Conservation (phyloP, 2,797 vertebrate species). For the Scolopax rusticola region DNA sequence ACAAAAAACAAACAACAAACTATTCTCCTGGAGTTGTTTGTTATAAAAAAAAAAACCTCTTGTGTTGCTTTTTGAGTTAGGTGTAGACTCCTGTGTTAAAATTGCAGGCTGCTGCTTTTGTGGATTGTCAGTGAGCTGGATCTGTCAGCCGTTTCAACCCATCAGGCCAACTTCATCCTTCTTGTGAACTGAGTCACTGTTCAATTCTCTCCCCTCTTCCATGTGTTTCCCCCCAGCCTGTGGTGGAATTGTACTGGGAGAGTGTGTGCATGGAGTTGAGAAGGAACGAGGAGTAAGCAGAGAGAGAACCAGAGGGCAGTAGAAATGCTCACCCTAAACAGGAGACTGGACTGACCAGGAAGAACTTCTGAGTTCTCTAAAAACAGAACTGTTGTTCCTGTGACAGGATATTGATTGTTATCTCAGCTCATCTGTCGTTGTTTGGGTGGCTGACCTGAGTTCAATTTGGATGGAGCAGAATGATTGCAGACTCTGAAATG, state of each 20-base stretch:
- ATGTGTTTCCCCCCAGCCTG: not conserved
- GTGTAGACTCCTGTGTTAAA: not conserved
- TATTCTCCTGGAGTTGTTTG: not conserved
- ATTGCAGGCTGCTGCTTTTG: not conserved
- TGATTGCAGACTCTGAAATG: not conserved
- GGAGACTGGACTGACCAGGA: not conserved
- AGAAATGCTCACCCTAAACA: not conserved
- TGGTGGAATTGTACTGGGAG: not conserved
- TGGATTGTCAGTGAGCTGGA: not conserved
- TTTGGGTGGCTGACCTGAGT: not conserved
- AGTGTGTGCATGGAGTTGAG: rapidly evolving
- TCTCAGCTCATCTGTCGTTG: rapidly evolving
- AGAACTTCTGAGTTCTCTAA: not conserved
- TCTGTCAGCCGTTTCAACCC: not conserved
- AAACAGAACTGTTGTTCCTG: not conserved
- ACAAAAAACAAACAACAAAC: not conserved
- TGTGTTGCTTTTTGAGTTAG: not conserved
- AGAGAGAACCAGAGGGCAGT: not conserved
- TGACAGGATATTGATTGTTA: not conserved
- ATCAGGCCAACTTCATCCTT: not conserved
- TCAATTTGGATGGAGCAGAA: not conserved
- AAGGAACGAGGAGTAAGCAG: not conserved
- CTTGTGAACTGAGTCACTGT: not conserved
- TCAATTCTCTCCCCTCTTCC: not conserved
- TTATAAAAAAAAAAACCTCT: not conserved